phyloP scores from a whole-genome alignment of 2,888 invertebrate genomes.

The Tetragonisca angustula region DNA sequence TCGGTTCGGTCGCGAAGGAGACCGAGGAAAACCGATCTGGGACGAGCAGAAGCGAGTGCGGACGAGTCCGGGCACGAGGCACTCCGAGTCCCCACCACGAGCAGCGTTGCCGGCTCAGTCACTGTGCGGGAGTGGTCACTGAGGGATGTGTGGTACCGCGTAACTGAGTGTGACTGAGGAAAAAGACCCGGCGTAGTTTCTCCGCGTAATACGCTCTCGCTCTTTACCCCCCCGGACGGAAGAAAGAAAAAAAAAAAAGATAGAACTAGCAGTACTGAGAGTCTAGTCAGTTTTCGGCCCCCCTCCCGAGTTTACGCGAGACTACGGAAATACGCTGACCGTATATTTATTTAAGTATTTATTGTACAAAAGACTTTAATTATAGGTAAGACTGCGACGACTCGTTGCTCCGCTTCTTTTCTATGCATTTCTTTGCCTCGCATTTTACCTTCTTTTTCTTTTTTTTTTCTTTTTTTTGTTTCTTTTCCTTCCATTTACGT shows the following conservation, averaged over 20 bases:
- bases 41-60: conserved; percentile 63
- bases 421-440: neutral
- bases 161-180: conserved; percentile 79
- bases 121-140: conserved; percentile 83
- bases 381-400: conserved; percentile 75
- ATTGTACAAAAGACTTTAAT: conserved; percentile 81
- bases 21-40: conserved; percentile 66
- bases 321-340: conserved; percentile 55
- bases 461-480: neutral
- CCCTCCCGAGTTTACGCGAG: conserved; percentile 52
- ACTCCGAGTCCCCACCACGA: conserved; percentile 76
- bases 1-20: conserved; percentile 83
- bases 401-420: conserved; percentile 23
- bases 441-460: conserved; percentile 9
- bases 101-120: conserved; percentile 83
- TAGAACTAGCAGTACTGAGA: conserved; percentile 39
- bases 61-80: conserved; percentile 78
- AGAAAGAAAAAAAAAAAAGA: conserved; percentile 11
- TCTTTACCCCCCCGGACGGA: conserved; percentile 39
- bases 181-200: conserved; percentile 74
- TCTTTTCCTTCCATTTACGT: neutral
- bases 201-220: conserved; percentile 67
- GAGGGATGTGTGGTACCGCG: conserved; percentile 81
- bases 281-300: conserved; percentile 62
- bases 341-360: conserved; percentile 80